Evolutionary conservation across 2,113 vertebrate genomes (phyloP).

Genomic region (Artemisiospiza belli): DNA sequence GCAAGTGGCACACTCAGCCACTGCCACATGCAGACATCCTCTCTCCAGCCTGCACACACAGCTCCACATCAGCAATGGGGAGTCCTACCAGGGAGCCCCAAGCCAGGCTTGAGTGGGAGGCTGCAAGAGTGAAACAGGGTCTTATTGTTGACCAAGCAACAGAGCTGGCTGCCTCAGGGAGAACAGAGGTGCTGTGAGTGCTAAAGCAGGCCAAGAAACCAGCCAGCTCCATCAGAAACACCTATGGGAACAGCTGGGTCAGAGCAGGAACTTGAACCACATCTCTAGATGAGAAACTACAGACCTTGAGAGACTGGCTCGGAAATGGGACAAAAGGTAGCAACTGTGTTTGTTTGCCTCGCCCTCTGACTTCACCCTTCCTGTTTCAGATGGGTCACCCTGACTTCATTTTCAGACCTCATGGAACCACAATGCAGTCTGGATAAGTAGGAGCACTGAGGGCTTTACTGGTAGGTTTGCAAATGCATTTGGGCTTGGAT

Average conservation of each 20-base stretch:
- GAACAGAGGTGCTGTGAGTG: not conserved
- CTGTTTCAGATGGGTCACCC: not conserved
- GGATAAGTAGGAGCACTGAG: not conserved
- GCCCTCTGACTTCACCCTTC: slow-evolving; percentile 28
- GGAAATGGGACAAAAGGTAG: slow-evolving; percentile 12
- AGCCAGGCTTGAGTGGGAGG: not conserved
- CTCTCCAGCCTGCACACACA: not conserved
- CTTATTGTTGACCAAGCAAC: not conserved
- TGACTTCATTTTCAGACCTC: slow-evolving; percentile 19
- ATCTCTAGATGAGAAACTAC: not conserved
- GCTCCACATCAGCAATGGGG: not conserved
- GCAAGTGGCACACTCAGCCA: rapidly evolving
- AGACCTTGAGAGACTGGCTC: not conserved
- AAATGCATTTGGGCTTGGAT: not conserved
- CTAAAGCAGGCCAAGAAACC: not conserved
- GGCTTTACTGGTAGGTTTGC: not conserved
- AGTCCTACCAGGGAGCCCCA: not conserved
- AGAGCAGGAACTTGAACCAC: not conserved
- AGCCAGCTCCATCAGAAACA: not conserved
- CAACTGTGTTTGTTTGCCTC: slow-evolving; percentile 41
- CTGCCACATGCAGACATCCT: not conserved
- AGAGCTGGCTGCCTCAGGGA: not conserved
- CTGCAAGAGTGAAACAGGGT: not conserved
- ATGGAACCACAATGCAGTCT: not conserved
- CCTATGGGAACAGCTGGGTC: not conserved